Evolutionary conservation across 2,113 vertebrate genomes (phyloP).

Genomic region (Athene noctua): DNA sequence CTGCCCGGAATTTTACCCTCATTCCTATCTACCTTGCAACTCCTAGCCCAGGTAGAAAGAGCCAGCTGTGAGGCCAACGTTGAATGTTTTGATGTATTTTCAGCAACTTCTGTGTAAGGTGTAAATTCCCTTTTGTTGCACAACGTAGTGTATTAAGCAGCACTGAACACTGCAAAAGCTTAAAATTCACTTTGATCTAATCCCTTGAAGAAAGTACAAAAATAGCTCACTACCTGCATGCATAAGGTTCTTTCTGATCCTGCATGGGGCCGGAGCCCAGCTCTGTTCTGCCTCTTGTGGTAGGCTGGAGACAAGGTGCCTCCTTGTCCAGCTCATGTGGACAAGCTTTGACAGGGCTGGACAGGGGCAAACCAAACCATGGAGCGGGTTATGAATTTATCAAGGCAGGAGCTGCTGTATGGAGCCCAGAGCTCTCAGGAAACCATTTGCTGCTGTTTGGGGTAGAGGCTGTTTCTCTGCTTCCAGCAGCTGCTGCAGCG

Average conservation of each 20-base stretch:
- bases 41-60: too few species aligned
- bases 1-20: not conserved
- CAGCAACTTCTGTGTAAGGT: not conserved
- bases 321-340: too few species aligned
- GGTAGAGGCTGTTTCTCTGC: not conserved
- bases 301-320: not conserved
- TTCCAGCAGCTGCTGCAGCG: not conserved
- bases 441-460: not conserved
- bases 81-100: not conserved
- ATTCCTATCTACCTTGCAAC: too few species aligned
- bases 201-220: not conserved
- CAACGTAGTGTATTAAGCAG: rapidly evolving
- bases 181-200: not conserved
- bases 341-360: too few species aligned
- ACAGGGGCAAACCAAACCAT: not conserved
- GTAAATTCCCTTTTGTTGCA: not conserved
- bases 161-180: not conserved
- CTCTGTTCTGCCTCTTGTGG: not conserved
- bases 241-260: not conserved
- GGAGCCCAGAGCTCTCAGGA: not conserved
- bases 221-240: not conserved
- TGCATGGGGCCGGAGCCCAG: rapidly evolving
- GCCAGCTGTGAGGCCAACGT: rapidly evolving
- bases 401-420: not conserved
- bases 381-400: not conserved